These are phyloP conservation scores for Dryococelus australis DNA, from an alignment of 2,888 invertebrate genomes.

Conservation along the genomic window DNA sequence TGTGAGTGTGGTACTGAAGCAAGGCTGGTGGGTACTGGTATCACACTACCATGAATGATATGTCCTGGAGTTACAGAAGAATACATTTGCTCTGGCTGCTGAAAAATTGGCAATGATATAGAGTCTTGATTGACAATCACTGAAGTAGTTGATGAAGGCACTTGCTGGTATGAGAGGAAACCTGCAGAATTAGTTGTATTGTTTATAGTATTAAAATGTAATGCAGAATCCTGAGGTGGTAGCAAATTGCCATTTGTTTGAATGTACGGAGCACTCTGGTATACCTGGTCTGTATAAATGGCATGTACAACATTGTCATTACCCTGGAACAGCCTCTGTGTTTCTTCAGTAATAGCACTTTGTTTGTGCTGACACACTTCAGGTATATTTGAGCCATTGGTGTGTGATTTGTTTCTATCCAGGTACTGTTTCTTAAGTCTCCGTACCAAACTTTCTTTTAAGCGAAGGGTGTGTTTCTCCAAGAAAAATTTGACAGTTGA, in stretches of 20 bases:
- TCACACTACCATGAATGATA: neutral
- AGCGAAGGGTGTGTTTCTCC: constrained; percentile 48
- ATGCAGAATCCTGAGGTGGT: constrained; percentile 33
- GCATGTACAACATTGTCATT: neutral
- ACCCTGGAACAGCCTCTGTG: neutral
- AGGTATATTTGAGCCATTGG: neutral
- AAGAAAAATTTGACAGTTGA: constrained; percentile 50
- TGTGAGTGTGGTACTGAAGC: neutral
- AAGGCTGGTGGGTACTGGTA: constrained; percentile 19
- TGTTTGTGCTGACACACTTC: neutral
- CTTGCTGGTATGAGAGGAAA: constrained; percentile 42
- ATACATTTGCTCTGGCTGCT: constrained; percentile 27
- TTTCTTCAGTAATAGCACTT: neutral
- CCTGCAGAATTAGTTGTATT: constrained; percentile 39
- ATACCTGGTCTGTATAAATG: neutral
- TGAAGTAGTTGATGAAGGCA: constrained; percentile 40
- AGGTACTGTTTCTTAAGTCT: constrained; percentile 50
- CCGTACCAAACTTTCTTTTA: constrained; percentile 50
- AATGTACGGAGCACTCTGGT: neutral
- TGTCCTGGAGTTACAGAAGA: constrained; percentile 27
- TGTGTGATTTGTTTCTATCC: constrained; percentile 39
- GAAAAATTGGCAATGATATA: constrained; percentile 19
- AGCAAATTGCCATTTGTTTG: neutral
- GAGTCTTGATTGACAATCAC: constrained; percentile 48
- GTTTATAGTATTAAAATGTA: constrained; percentile 44